These are phyloP conservation scores for Amphipyra berbera DNA, from an alignment of 2,888 invertebrate species.

Conservation along the genomic window DNA sequence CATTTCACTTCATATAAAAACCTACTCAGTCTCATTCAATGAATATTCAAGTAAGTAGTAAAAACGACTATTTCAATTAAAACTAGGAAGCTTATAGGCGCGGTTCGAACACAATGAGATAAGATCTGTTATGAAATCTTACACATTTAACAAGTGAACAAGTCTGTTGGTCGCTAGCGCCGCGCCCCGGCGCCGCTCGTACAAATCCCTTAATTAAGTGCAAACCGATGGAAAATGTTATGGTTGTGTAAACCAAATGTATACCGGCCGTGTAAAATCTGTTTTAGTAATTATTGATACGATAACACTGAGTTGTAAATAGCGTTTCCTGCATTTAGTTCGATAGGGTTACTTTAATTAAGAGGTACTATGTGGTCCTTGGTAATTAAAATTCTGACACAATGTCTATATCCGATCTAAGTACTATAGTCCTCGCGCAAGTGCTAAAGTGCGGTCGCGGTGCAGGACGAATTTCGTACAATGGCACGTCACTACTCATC, in stretches of 20 bases:
- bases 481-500: no score
- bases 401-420: no score
- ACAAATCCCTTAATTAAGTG: constrained; percentile 81
- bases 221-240: constrained; percentile 68
- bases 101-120: constrained; percentile 62
- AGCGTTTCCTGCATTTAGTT: constrained; percentile 49
- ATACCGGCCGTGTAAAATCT: constrained; percentile 52
- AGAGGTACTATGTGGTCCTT: not conserved
- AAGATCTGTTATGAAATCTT: constrained; percentile 71
- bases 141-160: constrained; percentile 58
- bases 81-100: constrained; percentile 64
- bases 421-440: no score
- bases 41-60: constrained; percentile 40
- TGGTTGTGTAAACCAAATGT: constrained; percentile 62
- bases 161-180: constrained; percentile 58
- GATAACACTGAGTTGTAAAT: constrained; percentile 44
- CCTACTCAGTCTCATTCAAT: constrained; percentile 19
- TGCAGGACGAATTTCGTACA: no score
- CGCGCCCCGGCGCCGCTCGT: constrained; percentile 63
- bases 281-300: constrained; percentile 65
- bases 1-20: constrained; percentile 42
- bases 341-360: not conserved
- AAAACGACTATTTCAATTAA: constrained; percentile 64
- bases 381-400: no score
- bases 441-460: no score